These are phyloP conservation scores for Rhysida immarginata DNA, from an alignment of 1,140 invertebrate genomes.

Conservation along the genomic window DNA sequence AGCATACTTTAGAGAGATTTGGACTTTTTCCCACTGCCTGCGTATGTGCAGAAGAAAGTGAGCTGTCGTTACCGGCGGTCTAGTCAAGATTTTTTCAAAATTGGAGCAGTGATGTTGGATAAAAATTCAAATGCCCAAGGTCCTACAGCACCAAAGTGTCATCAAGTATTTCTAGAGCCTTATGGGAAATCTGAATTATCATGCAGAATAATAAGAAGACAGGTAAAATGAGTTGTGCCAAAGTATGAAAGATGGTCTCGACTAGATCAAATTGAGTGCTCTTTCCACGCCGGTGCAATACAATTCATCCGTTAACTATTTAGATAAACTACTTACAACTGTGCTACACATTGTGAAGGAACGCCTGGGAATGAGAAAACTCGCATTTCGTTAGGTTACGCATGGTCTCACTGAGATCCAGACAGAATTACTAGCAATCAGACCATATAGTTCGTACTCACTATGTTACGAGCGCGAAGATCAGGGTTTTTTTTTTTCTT, in stretches of 20 bases:
- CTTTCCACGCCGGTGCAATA: neutral
- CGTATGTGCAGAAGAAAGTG: neutral
- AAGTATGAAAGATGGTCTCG: neutral
- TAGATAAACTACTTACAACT: neutral
- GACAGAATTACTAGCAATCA: neutral
- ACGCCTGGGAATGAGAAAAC: neutral
- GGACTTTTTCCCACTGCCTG: neutral
- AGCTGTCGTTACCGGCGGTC: neutral
- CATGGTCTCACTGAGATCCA: neutral
- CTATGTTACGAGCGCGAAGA: neutral
- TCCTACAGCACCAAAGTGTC: neutral
- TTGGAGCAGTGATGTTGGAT: neutral
- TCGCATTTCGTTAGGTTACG: neutral
- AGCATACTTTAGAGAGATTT: neutral
- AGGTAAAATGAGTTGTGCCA: neutral
- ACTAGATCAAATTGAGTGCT: neutral
- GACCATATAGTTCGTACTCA: conserved; percentile 2
- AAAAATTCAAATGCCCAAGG: neutral
- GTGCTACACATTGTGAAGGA: neutral
- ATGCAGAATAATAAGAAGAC: neutral
- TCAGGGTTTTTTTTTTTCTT: no score
- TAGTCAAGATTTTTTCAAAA: neutral
- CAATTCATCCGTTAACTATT: neutral
- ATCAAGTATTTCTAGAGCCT: neutral
- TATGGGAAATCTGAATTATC: neutral